These are phyloP conservation scores for Portevinia maculata DNA, from an alignment of 2,888 invertebrate genomes.

Conservation along the genomic window DNA sequence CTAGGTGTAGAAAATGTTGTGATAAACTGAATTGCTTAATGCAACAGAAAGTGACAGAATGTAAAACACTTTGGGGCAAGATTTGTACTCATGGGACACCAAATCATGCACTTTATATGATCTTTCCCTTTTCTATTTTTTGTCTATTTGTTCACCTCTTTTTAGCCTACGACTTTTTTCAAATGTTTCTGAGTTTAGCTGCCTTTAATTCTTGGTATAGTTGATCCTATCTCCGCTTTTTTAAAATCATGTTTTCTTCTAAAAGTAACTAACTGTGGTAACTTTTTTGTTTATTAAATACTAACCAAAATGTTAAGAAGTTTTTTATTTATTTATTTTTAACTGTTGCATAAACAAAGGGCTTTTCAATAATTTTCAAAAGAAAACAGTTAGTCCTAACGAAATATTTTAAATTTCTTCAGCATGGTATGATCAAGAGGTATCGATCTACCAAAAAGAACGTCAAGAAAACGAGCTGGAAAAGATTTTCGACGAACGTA, in stretches of 20 bases:
- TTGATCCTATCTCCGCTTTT: not conserved
- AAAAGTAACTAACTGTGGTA: slow-evolving; percentile 31
- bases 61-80: too few relatives aligned
- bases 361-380: slow-evolving; percentile 10
- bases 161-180: too few relatives aligned
- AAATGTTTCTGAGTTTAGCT: not conserved
- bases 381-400: not conserved
- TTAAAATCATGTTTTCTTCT: not conserved
- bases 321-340: not conserved
- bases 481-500: slow-evolving; percentile 93
- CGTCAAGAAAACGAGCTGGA: slow-evolving; percentile 92
- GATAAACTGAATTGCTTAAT: too few relatives aligned
- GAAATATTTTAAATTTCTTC: slow-evolving; percentile 77
- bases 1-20: too few relatives aligned
- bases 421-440: slow-evolving; percentile 97
- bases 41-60: too few relatives aligned
- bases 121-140: not conserved
- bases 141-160: not conserved
- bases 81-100: too few relatives aligned
- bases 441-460: slow-evolving; percentile 92
- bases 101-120: too few relatives aligned
- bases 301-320: slow-evolving; percentile 22
- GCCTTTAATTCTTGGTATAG: not conserved
- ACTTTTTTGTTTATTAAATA: slow-evolving; percentile 17
- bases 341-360: not conserved